Evolutionary conservation across 2,888 invertebrate species (phyloP).

Genomic region (Tenthredo distinguenda): DNA sequence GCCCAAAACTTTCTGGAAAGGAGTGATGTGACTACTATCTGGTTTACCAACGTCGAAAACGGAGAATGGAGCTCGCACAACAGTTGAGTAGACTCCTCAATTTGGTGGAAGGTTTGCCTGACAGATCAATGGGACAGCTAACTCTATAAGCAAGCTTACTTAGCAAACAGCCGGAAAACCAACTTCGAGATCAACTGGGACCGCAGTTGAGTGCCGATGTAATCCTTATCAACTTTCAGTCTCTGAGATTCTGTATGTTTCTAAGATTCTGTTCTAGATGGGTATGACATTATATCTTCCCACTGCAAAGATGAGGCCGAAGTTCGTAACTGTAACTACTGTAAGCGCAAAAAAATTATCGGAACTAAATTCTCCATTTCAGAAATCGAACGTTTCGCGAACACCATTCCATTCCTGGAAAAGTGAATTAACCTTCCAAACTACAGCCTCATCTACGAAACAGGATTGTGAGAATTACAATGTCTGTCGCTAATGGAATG

Average conservation of each 20-base stretch:
- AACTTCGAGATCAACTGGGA: background rate
- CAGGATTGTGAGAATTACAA: no score
- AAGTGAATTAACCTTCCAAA: no score
- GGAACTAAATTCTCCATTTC: no score
- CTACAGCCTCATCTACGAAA: no score
- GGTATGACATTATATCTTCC: background rate
- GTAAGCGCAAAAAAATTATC: no score
- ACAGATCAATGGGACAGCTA: background rate
- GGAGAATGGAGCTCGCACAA: background rate
- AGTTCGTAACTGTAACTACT: background rate
- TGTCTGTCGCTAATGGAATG: no score
- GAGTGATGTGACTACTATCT: background rate
- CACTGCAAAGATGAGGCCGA: background rate
- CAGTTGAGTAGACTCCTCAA: background rate
- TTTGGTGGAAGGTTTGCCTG: background rate
- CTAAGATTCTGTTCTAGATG: background rate
- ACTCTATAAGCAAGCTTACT: background rate
- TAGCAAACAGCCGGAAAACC: background rate
- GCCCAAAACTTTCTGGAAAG: background rate
- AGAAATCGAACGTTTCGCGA: no score
- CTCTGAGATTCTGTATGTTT: background rate
- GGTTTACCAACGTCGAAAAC: background rate
- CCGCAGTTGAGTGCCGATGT: slow-evolving; percentile 4
- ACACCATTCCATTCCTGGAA: no score
- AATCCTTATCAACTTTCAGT: background rate